phyloP scores from a whole-genome alignment of 2,797 vertebrate species.

The Heterohyrax brucei region DNA sequence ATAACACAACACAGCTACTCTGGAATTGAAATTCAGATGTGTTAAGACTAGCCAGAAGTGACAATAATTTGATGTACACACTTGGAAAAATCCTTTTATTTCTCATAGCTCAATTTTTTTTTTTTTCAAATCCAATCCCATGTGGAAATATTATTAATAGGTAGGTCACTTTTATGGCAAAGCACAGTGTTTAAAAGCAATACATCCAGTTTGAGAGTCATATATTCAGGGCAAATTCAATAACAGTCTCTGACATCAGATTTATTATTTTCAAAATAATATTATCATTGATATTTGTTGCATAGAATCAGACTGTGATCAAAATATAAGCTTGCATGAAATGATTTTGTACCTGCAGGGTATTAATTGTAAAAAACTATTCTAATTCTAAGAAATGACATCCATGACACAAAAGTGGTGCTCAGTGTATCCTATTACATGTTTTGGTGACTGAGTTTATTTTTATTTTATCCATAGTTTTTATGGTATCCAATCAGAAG shows the following conservation, averaged over 20 bases:
- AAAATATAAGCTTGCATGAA: constrained; percentile 20
- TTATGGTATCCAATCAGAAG: not conserved
- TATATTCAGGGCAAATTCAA: not conserved
- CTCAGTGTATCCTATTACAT: not conserved
- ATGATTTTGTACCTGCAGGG: not conserved
- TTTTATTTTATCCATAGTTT: constrained; percentile 28
- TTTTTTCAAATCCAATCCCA: not conserved
- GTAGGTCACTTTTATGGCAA: not conserved
- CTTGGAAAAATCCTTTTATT: constrained; percentile 58
- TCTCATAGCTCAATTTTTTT: constrained; percentile 2
- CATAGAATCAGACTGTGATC: not conserved
- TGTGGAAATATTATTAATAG: constrained; percentile 19
- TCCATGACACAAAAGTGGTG: not conserved
- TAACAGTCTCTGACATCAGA: not conserved
- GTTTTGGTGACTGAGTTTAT: not conserved
- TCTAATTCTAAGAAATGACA: constrained; percentile 30
- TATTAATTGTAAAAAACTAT: constrained; percentile 9
- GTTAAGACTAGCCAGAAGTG: constrained; percentile 50
- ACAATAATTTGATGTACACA: constrained; percentile 56
- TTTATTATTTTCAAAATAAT: constrained; percentile 61
- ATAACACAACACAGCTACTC: not conserved
- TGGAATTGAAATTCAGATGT: not conserved
- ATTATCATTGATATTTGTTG: not conserved
- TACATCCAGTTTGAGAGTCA: not conserved
- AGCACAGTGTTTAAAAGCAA: constrained; percentile 12